These are phyloP conservation scores for Turritopsis rubra DNA, from an alignment of 30 jellyfish, hydroid and myxozoan genomes.

Conservation along the genomic window DNA sequence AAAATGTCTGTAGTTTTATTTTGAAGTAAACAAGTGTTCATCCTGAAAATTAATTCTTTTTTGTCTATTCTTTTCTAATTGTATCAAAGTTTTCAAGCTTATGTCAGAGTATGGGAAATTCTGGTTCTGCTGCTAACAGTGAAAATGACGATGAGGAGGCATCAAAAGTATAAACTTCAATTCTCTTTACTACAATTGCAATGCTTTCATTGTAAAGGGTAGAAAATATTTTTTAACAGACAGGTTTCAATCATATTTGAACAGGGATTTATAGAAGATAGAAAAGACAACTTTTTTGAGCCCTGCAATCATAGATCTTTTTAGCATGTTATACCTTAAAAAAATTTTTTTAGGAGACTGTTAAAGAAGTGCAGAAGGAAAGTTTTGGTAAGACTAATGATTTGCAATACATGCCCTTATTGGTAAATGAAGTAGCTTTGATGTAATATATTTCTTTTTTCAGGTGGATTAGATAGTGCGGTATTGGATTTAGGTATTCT, in stretches of 20 bases:
- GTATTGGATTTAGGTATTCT: conserved; percentile 55
- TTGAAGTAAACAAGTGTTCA: no score
- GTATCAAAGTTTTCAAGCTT: not conserved
- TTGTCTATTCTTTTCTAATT: not conserved
- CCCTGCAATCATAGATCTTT: no score
- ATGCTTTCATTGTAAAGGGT: no score
- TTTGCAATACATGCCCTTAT: not conserved
- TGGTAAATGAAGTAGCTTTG: not conserved
- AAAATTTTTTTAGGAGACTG: not conserved
- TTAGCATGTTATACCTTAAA: no score
- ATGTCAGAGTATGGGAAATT: conserved; percentile 55
- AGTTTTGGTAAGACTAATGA: not conserved
- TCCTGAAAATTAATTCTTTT: not conserved
- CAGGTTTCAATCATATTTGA: no score
- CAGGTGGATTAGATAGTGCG: conserved; percentile 55
- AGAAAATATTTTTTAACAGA: not conserved
- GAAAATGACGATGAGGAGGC: conserved; percentile 59
- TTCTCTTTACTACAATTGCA: no score
- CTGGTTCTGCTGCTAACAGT: conserved; percentile 46
- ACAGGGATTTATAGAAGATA: no score
- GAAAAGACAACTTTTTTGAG: no score
- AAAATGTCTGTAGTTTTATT: no score
- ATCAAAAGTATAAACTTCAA: no score
- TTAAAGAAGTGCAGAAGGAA: not conserved
- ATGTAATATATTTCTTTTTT: not conserved